A percentile compares a stretch with the other conserved stretches of the same genome.
phyloP scores from a whole-genome alignment of 2,797 vertebrate species.

The Poecile montanus region DNA sequence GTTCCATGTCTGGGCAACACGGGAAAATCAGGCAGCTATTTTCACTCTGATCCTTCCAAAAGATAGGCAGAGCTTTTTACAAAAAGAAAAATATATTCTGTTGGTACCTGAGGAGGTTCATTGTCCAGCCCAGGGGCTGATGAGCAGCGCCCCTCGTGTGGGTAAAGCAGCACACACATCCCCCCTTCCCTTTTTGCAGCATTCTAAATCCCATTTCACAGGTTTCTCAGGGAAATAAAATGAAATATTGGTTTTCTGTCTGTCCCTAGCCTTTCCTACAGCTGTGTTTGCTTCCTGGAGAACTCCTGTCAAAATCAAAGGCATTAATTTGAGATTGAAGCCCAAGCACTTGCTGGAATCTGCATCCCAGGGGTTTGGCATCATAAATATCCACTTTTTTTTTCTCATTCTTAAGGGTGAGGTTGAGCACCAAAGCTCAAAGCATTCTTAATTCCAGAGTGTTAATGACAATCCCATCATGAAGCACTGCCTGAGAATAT shows the following conservation, averaged over 20 bases:
- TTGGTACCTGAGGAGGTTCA: not conserved
- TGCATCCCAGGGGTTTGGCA: not conserved
- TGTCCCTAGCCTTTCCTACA: not conserved
- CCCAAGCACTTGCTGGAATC: not conserved
- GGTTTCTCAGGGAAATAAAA: not conserved
- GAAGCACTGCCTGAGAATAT: not conserved
- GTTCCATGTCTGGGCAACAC: not conserved
- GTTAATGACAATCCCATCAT: not conserved
- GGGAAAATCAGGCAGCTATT: not conserved
- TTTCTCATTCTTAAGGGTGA: not conserved
- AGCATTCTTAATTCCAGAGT: not conserved
- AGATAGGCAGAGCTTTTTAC: rapidly evolving
- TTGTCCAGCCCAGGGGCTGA: not conserved
- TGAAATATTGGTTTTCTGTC: rapidly evolving
- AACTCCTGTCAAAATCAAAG: not conserved
- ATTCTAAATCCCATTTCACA: not conserved
- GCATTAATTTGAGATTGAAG: not conserved
- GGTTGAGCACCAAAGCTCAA: not conserved
- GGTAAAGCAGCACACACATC: rapidly evolving
- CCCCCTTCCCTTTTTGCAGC: not conserved
- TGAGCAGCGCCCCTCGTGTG: not conserved
- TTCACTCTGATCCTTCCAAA: not conserved
- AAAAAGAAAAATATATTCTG: not conserved
- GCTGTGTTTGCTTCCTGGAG: not conserved
- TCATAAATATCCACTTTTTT: not conserved